Conservation (phyloP, 2,888 invertebrate genomes). For the Stratiomys singularior region DNA sequence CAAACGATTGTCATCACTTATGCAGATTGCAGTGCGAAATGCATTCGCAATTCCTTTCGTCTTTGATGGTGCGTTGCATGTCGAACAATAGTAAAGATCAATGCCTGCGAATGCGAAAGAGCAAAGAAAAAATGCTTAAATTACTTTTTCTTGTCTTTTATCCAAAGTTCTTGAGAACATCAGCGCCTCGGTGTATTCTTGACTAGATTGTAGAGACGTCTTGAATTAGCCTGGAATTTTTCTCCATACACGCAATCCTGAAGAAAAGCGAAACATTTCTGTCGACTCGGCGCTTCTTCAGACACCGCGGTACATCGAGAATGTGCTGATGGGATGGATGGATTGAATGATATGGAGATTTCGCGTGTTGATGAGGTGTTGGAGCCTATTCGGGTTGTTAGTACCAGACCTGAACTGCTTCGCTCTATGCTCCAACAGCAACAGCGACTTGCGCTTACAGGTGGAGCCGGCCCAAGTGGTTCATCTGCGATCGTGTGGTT, state of each 20-base stretch:
- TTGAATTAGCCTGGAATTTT: not conserved
- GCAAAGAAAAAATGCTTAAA: not conserved
- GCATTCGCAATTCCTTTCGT: not conserved
- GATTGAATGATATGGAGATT: not conserved
- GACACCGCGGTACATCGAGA: not conserved
- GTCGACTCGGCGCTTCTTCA: not conserved
- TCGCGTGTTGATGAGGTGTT: not conserved
- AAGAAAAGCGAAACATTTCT: not conserved
- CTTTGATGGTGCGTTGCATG: not conserved
- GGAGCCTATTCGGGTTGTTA: not conserved
- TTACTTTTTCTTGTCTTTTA: not conserved
- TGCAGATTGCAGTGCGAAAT: not conserved
- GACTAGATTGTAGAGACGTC: not conserved
- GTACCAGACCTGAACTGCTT: no score
- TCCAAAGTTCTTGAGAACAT: not conserved
- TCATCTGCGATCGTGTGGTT: not conserved
- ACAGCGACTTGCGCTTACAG: not conserved
- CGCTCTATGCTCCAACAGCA: no score
- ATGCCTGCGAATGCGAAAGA: not conserved
- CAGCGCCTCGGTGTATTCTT: not conserved
- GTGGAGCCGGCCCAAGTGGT: conserved; percentile 16
- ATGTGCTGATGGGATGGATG: conserved; percentile 17
- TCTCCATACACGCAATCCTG: not conserved
- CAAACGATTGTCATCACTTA: not conserved
- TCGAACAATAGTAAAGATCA: not conserved